These are phyloP conservation scores for Saguinus imperator DNA, from an alignment of 2,113 vertebrate species.

Conservation along the genomic window DNA sequence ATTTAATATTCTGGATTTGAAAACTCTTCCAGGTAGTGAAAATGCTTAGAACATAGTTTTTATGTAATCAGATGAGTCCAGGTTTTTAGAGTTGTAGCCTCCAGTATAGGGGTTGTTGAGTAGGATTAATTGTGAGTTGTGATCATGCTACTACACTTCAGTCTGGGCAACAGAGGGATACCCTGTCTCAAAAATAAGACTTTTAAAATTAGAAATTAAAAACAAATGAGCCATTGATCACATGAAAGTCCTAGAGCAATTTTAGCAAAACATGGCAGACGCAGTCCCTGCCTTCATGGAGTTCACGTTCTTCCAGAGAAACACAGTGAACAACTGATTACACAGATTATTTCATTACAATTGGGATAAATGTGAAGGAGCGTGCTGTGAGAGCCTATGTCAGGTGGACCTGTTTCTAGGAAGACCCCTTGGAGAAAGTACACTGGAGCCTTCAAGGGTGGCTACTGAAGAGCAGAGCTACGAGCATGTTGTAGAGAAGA, in stretches of 20 bases:
- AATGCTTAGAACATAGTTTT: neutral
- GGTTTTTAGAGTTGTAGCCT: neutral
- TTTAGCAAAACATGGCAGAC: neutral
- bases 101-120: too few relatives aligned
- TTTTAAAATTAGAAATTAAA: too few relatives aligned
- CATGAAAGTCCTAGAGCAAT: too few relatives aligned
- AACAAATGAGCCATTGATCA: too few relatives aligned
- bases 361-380: neutral
- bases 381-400: neutral
- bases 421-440: neutral
- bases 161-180: too few relatives aligned
- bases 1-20: conserved; percentile 39
- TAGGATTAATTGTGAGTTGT: neutral
- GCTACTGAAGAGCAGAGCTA: neutral
- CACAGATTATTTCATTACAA: neutral
- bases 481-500: neutral
- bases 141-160: too few relatives aligned
- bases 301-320: neutral
- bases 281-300: neutral
- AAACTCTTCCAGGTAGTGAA: neutral
- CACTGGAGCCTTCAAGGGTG: neutral
- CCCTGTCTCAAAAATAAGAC: too few relatives aligned
- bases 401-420: neutral
- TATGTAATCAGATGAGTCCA: neutral
- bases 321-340: neutral